Conservation (phyloP, 2,888 invertebrate genomes). For the Syrphus vitripennis region DNA sequence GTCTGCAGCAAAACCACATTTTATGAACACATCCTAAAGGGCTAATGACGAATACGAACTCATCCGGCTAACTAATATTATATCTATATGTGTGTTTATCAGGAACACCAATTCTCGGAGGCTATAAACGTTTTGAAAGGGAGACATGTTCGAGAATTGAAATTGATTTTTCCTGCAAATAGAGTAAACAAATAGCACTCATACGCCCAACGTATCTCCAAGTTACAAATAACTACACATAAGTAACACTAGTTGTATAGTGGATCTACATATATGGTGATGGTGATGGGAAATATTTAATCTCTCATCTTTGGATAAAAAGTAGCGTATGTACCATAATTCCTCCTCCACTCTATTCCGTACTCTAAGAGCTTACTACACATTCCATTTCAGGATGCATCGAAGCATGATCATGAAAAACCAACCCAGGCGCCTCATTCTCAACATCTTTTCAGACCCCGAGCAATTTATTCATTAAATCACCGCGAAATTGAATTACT, state of each 20-base stretch:
- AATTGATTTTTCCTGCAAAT: slow-evolving; percentile 14
- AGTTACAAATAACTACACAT: not conserved
- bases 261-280: too few relatives aligned
- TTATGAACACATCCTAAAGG: not conserved
- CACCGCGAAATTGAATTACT: slow-evolving; percentile 64
- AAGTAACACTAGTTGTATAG: not conserved
- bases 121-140: not conserved
- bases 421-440: not conserved
- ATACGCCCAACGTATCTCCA: not conserved
- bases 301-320: slow-evolving; percentile 4
- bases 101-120: not conserved
- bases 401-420: slow-evolving; percentile 15
- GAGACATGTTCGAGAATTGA: not conserved
- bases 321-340: not conserved
- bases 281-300: not conserved
- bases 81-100: not conserved
- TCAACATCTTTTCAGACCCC: slow-evolving; percentile 38
- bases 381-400: slow-evolving; percentile 9
- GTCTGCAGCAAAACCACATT: not conserved
- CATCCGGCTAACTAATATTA: not conserved
- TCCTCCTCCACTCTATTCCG: not conserved
- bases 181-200: slow-evolving; percentile 10
- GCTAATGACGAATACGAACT: not conserved
- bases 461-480: slow-evolving; percentile 60
- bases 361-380: not conserved